Evolutionary conservation across 1,140 invertebrate species (phyloP).

Genomic region (Belonocnema kinseyi): DNA sequence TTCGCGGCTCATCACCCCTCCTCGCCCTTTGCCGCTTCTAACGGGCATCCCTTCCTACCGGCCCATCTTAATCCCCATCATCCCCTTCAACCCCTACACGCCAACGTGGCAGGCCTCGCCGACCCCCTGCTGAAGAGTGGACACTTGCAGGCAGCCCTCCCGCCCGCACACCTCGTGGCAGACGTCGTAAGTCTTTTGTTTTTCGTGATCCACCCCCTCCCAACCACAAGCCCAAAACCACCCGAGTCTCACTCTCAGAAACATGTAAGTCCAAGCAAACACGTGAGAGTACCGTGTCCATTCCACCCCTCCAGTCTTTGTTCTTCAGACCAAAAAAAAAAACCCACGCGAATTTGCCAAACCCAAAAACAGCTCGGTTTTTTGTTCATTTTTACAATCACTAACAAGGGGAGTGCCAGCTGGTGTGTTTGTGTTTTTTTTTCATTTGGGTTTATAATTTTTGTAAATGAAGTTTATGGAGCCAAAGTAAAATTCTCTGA

Average conservation of each 20-base stretch:
- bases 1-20: conserved; percentile 74
- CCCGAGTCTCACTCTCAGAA: conserved; percentile 5
- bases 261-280: conserved; percentile 21
- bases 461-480: too few relatives aligned
- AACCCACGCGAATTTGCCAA: conserved; percentile 3
- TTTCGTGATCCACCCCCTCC: conserved; percentile 70
- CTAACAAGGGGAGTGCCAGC: too few relatives aligned
- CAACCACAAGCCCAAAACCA: conserved; percentile 40
- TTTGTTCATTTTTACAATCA: background rate
- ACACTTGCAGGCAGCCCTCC: conserved; percentile 86
- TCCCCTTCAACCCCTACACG: conserved; percentile 77
- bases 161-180: conserved; percentile 83
- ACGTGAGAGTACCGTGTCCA: conserved; percentile 29
- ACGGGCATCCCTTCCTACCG: conserved; percentile 73
- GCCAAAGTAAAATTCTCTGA: too few relatives aligned
- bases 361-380: background rate
- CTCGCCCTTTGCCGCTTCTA: conserved; percentile 72
- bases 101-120: conserved; percentile 82
- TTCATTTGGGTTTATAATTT: too few relatives aligned
- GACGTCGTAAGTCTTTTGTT: conserved; percentile 76
- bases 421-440: too few relatives aligned
- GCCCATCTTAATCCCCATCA: conserved; percentile 74
- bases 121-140: conserved; percentile 86
- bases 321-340: background rate
- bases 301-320: background rate